Conservation (phyloP, 2,888 invertebrate species). For the Cheilosia soror region DNA sequence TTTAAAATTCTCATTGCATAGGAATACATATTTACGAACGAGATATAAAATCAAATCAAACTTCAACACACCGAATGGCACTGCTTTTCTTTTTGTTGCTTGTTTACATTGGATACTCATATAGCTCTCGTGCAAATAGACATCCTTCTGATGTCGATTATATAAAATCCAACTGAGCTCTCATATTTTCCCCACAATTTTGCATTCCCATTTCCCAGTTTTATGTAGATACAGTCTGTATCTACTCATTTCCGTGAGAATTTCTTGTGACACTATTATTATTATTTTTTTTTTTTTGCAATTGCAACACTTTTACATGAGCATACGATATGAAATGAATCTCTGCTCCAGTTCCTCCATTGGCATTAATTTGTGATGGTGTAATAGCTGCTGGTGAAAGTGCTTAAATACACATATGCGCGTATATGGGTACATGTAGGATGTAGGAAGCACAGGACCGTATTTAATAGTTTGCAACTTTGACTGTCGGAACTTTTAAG, state of each 20-base stretch:
- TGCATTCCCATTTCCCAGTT: background rate
- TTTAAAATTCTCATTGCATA: constrained; percentile 23
- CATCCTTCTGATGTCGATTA: constrained; percentile 10
- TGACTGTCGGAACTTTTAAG: too few species aligned
- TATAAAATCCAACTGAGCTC: background rate
- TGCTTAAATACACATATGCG: background rate
- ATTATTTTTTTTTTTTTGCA: background rate
- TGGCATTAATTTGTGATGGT: constrained; percentile 7
- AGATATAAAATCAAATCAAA: constrained; percentile 29
- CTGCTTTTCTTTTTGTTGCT: background rate
- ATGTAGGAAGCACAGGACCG: background rate
- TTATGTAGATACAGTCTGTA: background rate
- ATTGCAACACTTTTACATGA: constrained; percentile 8
- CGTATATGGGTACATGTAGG: background rate
- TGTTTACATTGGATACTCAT: constrained; percentile 13
- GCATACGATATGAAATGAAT: constrained; percentile 8
- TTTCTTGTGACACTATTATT: constrained; percentile 6
- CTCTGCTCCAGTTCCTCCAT: constrained; percentile 25
- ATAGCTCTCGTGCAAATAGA: background rate
- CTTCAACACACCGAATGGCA: constrained; percentile 6
- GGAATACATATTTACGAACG: background rate
- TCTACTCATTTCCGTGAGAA: background rate
- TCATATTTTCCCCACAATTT: background rate
- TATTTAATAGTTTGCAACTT: background rate
- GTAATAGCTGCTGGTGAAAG: constrained; percentile 4